These are phyloP conservation scores for Ornithorhynchus anatinus DNA, from an alignment of 2,113 vertebrate species.

Conservation along the genomic window DNA sequence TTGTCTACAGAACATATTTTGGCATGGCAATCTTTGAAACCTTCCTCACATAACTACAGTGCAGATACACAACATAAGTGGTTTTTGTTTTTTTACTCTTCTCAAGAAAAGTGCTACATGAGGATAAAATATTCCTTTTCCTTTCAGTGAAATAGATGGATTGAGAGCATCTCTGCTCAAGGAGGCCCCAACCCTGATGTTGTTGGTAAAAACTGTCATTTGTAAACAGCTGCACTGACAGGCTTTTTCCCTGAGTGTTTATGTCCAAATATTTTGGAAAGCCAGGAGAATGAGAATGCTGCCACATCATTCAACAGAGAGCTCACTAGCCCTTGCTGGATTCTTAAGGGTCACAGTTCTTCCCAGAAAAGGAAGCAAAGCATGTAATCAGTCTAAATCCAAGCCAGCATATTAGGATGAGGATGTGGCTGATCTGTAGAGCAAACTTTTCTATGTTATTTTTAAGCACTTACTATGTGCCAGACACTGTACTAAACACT, in stretches of 20 bases:
- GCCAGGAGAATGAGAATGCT: not conserved
- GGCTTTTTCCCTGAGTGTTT: not conserved
- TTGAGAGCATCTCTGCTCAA: not conserved
- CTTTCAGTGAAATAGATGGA: too few relatives aligned
- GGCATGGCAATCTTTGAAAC: too few relatives aligned
- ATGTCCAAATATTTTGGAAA: slow-evolving; percentile 13
- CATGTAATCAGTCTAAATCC: not conserved
- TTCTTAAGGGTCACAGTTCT: slow-evolving; percentile 17
- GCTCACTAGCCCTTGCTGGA: not conserved
- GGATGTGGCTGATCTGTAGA: too few relatives aligned
- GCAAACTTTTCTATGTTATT: too few relatives aligned
- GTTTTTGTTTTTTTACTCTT: too few relatives aligned
- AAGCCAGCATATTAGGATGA: not conserved
- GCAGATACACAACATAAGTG: too few relatives aligned
- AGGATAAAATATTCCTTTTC: too few relatives aligned
- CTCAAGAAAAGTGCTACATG: too few relatives aligned
- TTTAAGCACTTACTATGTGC: too few relatives aligned
- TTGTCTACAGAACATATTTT: too few relatives aligned
- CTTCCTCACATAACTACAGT: too few relatives aligned
- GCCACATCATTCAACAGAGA: not conserved
- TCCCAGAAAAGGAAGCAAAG: not conserved
- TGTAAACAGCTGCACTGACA: not conserved
- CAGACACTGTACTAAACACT: too few relatives aligned
- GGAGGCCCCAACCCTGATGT: not conserved
- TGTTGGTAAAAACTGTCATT: not conserved